Conservation (phyloP, 2,888 invertebrate genomes). For the Lepidonotus clava region DNA sequence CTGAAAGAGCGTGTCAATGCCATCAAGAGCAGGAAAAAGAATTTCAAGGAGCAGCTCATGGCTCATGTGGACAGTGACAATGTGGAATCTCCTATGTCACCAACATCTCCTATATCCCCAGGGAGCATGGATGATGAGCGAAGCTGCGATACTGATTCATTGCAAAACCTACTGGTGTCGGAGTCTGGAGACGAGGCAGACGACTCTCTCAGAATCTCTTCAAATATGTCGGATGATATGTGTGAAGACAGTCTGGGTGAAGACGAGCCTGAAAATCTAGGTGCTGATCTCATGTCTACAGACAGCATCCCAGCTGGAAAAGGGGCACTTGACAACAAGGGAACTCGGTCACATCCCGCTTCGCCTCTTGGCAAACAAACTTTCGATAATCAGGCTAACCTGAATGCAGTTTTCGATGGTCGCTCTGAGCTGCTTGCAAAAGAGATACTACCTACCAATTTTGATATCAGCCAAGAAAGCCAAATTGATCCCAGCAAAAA, state of each 20-base stretch:
- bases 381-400: conserved; percentile 35
- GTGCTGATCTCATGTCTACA: conserved; percentile 25
- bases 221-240: conserved; percentile 22
- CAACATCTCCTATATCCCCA: neutral
- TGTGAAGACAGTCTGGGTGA: conserved; percentile 49
- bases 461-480: neutral
- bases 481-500: neutral
- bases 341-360: neutral
- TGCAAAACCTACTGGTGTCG: conserved; percentile 28
- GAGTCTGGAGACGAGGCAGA: conserved; percentile 34
- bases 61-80: conserved; percentile 21
- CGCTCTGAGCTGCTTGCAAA: conserved; percentile 25
- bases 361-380: neutral
- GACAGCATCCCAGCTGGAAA: conserved; percentile 42
- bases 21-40: conserved; percentile 22
- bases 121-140: conserved; percentile 34
- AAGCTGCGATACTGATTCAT: conserved; percentile 38
- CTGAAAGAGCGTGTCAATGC: conserved; percentile 19
- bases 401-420: conserved; percentile 30
- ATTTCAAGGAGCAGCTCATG: conserved; percentile 25
- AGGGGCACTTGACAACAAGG: neutral
- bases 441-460: neutral
- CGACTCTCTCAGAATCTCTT: conserved; percentile 13
- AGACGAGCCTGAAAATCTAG: neutral
- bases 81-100: conserved; percentile 44